Evolutionary conservation across 2,797 vertebrate genomes (phyloP).

Genomic region (Octomys mimax): DNA sequence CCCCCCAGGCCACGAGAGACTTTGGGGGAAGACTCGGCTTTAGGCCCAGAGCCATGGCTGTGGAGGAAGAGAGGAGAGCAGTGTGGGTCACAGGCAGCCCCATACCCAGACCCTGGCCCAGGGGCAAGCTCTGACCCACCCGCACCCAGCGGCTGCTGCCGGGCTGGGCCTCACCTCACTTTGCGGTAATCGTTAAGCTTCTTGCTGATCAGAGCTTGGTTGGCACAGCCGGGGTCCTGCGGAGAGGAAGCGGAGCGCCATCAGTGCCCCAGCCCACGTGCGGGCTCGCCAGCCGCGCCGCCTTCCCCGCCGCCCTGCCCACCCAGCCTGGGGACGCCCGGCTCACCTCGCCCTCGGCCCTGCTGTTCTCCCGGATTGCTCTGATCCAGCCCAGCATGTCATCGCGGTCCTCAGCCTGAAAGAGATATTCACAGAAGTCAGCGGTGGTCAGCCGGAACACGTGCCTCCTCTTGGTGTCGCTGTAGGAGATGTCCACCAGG

Average conservation of each 20-base stretch:
- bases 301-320: not conserved
- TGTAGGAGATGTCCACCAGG: constrained; percentile 99
- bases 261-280: constrained; percentile 31
- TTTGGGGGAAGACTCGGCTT: constrained; percentile 96
- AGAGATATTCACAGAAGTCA: constrained; percentile 99
- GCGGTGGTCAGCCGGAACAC: constrained; percentile 98
- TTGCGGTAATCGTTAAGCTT: constrained; percentile 99
- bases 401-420: constrained; percentile 98
- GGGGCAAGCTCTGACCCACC: too few relatives aligned
- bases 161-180: constrained; percentile 91
- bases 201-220: constrained; percentile 98
- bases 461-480: constrained; percentile 98
- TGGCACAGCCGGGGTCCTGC: constrained; percentile 96
- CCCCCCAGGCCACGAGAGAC: constrained; percentile 90
- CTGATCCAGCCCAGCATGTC: constrained; percentile 99
- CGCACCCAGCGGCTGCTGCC: not conserved
- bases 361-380: constrained; percentile 97
- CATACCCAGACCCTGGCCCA: not conserved
- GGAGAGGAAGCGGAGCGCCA: not conserved
- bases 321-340: constrained; percentile 16
- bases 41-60: constrained; percentile 93
- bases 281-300: not conserved
- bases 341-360: constrained; percentile 97
- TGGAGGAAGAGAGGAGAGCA: constrained; percentile 67
- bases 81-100: not conserved